Evolutionary conservation across 2,797 vertebrate species (phyloP).

Genomic region (Apodemus agrarius): DNA sequence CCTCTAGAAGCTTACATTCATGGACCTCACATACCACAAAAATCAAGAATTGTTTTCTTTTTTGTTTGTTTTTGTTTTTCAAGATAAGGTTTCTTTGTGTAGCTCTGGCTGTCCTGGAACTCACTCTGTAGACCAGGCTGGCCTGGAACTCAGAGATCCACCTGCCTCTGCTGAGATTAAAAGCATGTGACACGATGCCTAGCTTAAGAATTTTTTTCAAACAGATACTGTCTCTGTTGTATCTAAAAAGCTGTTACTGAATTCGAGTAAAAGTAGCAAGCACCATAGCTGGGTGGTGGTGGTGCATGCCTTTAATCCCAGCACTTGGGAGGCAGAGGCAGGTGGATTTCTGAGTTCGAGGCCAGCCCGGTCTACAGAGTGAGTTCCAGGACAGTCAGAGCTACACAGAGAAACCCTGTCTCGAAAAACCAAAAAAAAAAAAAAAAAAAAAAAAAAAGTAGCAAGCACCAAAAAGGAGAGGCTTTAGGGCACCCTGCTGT

Average conservation of each 20-base stretch:
- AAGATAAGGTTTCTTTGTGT: not conserved
- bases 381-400: too few relatives aligned
- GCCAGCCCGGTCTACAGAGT: too few relatives aligned
- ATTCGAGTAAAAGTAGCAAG: not conserved
- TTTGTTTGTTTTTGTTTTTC: not conserved
- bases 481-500: not conserved
- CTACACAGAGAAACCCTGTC: too few relatives aligned
- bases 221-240: not conserved
- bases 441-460: too few relatives aligned
- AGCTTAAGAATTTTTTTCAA: not conserved
- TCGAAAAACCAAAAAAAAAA: too few relatives aligned
- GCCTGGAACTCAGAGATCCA: not conserved
- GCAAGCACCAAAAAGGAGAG: not conserved
- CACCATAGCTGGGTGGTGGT: too few relatives aligned
- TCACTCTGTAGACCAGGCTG: not conserved
- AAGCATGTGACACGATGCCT: not conserved
- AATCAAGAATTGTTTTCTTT: not conserved
- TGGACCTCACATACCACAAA: not conserved
- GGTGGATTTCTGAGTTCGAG: too few relatives aligned
- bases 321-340: too few relatives aligned
- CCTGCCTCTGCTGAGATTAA: not conserved
- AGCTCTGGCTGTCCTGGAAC: not conserved
- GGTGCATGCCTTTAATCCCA: too few relatives aligned
- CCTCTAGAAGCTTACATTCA: conserved; percentile 16
- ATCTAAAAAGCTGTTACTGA: conserved; percentile 32